Percentiles rank a stretch among this genome's conserved stretches.
These are phyloP conservation scores for Cosmorhoe ocellata DNA, from an alignment of 2,888 invertebrate species.

Conservation along the genomic window DNA sequence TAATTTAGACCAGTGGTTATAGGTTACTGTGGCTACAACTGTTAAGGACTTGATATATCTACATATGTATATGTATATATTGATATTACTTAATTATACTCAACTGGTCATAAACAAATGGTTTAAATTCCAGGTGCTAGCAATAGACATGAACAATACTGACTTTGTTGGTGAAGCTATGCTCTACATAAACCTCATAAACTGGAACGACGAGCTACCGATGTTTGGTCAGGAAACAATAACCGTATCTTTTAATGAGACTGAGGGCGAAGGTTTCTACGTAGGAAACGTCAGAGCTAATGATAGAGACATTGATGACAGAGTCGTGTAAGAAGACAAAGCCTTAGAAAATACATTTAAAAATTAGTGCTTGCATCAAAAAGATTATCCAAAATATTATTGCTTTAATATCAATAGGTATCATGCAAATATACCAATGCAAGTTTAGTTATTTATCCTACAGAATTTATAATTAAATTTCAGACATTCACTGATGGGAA, in stretches of 20 bases:
- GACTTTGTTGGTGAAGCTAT: conserved; percentile 56
- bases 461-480: conserved; percentile 6
- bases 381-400: too few species aligned
- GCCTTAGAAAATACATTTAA: too few species aligned
- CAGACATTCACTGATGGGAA: conserved; percentile 82
- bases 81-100: too few species aligned
- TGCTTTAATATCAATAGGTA: too few species aligned
- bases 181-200: conserved; percentile 79
- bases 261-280: conserved; percentile 65
- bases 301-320: conserved; percentile 84
- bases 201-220: conserved; percentile 88
- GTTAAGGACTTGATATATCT: too few species aligned
- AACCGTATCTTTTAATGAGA: conserved; percentile 79
- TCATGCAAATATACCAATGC: too few species aligned
- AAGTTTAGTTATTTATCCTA: too few species aligned
- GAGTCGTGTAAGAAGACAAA: conserved; percentile 74
- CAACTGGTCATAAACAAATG: too few species aligned
- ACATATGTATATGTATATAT: too few species aligned
- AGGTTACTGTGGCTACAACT: too few species aligned
- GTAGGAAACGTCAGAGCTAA: conserved; percentile 81
- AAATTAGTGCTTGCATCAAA: too few species aligned
- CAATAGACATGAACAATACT: conserved; percentile 58
- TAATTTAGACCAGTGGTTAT: too few species aligned
- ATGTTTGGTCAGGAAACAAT: conserved; percentile 72
- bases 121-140: conserved; percentile 52